phyloP scores from a whole-genome alignment of 2,113 vertebrate genomes.

The Tychaedon coryphoeus region DNA sequence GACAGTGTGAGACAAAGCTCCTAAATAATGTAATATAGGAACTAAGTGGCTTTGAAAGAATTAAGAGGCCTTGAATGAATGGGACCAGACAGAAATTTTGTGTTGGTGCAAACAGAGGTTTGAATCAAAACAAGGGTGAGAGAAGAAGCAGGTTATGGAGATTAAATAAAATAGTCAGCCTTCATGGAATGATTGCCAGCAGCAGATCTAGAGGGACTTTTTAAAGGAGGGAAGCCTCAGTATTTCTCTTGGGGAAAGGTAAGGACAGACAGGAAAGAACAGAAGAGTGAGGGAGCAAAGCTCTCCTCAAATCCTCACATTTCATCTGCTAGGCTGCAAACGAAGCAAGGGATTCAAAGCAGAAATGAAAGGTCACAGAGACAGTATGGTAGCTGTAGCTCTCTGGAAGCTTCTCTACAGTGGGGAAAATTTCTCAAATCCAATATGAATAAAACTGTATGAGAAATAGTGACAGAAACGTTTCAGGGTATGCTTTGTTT shows the following conservation, averaged over 20 bases:
- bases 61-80: conserved; percentile 7
- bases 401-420: background rate
- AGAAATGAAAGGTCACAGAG: background rate
- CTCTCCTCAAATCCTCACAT: background rate
- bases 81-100: background rate
- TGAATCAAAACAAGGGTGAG: background rate
- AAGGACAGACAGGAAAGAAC: background rate
- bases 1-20: conserved; percentile 14
- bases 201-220: background rate
- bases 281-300: background rate
- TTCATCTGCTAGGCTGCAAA: background rate
- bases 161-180: background rate
- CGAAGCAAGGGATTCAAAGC: background rate
- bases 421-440: background rate
- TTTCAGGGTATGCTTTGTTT: background rate
- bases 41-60: conserved; percentile 30
- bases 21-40: conserved; percentile 1
- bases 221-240: background rate
- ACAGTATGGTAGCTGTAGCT: background rate
- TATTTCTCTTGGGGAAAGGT: background rate
- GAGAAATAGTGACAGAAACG: background rate
- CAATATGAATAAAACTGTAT: background rate
- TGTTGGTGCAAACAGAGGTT: background rate
- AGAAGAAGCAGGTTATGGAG: background rate
- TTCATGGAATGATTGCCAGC: background rate